Evolutionary conservation across 37 sponge, comb jelly and placozoan genomes (phyloP).

Genomic region (Haliclona indistincta): DNA sequence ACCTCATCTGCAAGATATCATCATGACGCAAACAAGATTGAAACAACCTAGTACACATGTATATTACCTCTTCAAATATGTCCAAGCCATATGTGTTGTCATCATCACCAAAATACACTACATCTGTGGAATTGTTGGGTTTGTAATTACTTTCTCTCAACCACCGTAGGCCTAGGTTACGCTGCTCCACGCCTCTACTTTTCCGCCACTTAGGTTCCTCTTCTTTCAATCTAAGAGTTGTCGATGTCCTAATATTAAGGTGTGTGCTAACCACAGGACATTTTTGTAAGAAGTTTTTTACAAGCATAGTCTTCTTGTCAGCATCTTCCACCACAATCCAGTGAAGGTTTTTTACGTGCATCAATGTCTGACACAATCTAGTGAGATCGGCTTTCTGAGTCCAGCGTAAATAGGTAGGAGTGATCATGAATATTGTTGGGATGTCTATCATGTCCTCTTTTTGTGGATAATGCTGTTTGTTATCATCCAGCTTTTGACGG

Average conservation of each 20-base stretch:
- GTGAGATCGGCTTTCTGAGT: constrained; percentile 97
- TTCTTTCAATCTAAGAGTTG: constrained; percentile 16
- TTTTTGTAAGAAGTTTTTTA: constrained; percentile 54
- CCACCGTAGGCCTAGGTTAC: constrained; percentile 76
- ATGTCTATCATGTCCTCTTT: too few relatives aligned
- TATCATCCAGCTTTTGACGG: too few relatives aligned
- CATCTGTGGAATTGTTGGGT: constrained; percentile 23
- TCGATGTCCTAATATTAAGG: constrained; percentile 33
- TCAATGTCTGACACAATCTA: constrained; percentile 87
- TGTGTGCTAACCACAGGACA: constrained; percentile 8
- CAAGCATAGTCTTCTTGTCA: constrained; percentile 66
- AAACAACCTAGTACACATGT: too few relatives aligned
- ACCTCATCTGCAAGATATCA: constrained; percentile 68
- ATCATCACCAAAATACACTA: constrained; percentile 96
- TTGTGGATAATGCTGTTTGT: too few relatives aligned
- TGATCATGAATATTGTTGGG: constrained; percentile 82
- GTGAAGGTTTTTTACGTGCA: constrained; percentile 78
- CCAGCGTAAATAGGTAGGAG: constrained; percentile 89
- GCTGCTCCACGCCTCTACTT: constrained; percentile 90
- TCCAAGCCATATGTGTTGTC: constrained; percentile 90
- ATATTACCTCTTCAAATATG: constrained; percentile 90
- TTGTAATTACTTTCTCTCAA: constrained; percentile 30
- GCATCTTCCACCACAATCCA: constrained; percentile 97
- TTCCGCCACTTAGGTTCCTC: constrained; percentile 76
- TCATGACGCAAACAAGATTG: too few relatives aligned